phyloP scores from a whole-genome alignment of 37 sponge, comb jelly and placozoan species.

The Spongilla lacustris region DNA sequence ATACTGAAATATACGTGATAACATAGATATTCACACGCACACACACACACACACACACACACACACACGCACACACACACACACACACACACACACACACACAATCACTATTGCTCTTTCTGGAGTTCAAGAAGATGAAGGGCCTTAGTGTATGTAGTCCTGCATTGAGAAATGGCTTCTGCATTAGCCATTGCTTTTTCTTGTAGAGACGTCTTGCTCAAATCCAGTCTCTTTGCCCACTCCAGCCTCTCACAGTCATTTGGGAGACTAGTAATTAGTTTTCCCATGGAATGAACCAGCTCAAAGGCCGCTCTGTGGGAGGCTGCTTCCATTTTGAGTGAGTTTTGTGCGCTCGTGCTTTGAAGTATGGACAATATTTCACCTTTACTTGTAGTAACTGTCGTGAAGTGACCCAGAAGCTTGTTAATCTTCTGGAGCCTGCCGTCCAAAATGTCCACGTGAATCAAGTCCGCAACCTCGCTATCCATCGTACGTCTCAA shows the following conservation, averaged over 20 bases:
- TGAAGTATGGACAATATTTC: slow-evolving; percentile 19
- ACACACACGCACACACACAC: not conserved
- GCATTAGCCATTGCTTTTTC: no score
- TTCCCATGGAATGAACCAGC: slow-evolving; percentile 9
- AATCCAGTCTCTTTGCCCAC: slow-evolving; percentile 10
- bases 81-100: slow-evolving; percentile 24
- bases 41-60: slow-evolving; percentile 17
- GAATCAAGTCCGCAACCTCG: slow-evolving; percentile 21
- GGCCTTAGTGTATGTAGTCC: not conserved
- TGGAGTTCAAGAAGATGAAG: slow-evolving; percentile 7
- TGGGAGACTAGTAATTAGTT: not conserved
- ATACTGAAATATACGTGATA: not conserved
- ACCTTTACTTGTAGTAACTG: not conserved
- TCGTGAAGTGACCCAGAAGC: slow-evolving; percentile 30
- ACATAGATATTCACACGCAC: not conserved
- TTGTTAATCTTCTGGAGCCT: slow-evolving; percentile 14
- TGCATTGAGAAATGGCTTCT: no score
- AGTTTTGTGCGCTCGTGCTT: slow-evolving; percentile 24
- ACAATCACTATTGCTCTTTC: not conserved
- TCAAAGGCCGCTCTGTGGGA: slow-evolving; percentile 12
- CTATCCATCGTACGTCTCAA: slow-evolving; percentile 15
- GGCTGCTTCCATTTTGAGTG: slow-evolving; percentile 39
- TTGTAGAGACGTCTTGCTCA: slow-evolving; percentile 7
- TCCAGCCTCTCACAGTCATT: not conserved
- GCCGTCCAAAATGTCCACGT: slow-evolving; percentile 3